phyloP scores from a whole-genome alignment of 2,797 vertebrate species.

The Tokudaia muenninki region DNA sequence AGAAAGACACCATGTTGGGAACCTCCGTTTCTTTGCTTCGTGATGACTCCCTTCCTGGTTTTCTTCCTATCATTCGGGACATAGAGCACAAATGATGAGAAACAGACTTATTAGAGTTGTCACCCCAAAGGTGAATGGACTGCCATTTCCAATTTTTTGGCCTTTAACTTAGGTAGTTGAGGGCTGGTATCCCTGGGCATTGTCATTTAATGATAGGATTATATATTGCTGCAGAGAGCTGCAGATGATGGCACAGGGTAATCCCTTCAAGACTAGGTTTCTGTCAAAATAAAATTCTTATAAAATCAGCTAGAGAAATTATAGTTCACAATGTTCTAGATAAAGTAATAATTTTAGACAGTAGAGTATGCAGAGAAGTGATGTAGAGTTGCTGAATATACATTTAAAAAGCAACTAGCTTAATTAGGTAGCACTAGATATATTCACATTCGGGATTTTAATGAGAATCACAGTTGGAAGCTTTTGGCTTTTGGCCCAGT shows the following conservation, averaged over 20 bases:
- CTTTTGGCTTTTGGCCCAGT: conserved; percentile 45
- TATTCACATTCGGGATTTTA: conserved; percentile 66
- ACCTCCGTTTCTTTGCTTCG: not conserved
- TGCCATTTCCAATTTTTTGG: conserved; percentile 67
- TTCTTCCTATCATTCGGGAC: not conserved
- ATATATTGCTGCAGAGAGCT: conserved; percentile 53
- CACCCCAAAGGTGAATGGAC: conserved; percentile 71
- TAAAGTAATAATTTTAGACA: conserved; percentile 77
- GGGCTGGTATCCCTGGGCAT: conserved; percentile 30
- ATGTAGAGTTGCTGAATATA: conserved; percentile 71
- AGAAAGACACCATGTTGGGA: not conserved
- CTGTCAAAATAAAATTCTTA: conserved; percentile 71
- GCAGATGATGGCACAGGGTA: conserved; percentile 33
- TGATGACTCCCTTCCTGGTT: conserved; percentile 11
- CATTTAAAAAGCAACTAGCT: conserved; percentile 58
- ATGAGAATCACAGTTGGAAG: conserved; percentile 60
- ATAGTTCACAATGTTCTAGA: conserved; percentile 63
- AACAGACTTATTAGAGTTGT: conserved; percentile 57
- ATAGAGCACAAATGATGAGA: conserved; percentile 65
- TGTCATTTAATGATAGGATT: conserved; percentile 63
- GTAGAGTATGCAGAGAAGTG: conserved; percentile 60
- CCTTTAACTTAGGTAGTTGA: conserved; percentile 65
- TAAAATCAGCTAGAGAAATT: conserved; percentile 64
- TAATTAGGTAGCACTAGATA: conserved; percentile 73
- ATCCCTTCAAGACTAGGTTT: conserved; percentile 74